Conservation (phyloP, 2,113 vertebrate genomes). For the Lamprotornis superbus region DNA sequence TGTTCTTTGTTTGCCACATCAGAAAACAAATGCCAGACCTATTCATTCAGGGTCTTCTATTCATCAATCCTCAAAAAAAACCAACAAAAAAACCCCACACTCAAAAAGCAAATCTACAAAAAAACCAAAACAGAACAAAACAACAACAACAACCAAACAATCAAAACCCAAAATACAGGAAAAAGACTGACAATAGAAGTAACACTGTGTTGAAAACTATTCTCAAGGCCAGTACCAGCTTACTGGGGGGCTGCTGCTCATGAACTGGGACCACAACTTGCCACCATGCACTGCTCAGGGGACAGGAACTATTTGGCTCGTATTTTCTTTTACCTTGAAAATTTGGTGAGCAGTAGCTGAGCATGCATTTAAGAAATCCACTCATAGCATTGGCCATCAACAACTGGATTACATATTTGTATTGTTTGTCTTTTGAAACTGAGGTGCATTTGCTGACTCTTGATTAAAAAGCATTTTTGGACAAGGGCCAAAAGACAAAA, state of each 20-base stretch:
- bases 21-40: conserved; percentile 61
- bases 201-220: neutral
- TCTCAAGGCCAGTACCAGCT: neutral
- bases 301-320: neutral
- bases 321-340: neutral
- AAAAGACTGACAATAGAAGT: neutral
- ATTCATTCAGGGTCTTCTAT: conserved; percentile 65
- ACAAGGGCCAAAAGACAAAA: neutral
- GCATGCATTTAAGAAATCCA: neutral
- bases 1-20: conserved; percentile 16
- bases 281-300: neutral
- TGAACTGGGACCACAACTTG: neutral
- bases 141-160: too few relatives aligned
- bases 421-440: neutral
- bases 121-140: neutral
- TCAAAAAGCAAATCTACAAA: too few relatives aligned
- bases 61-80: conserved; percentile 12
- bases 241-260: neutral
- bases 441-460: neutral
- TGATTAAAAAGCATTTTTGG: neutral
- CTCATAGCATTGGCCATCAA: neutral
- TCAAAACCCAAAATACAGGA: neutral
- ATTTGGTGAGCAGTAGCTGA: neutral
- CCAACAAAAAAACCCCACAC: neutral
- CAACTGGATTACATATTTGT: neutral